Conservation (phyloP, 2,113 vertebrate genomes). For the Benitochromis conjunctus region DNA sequence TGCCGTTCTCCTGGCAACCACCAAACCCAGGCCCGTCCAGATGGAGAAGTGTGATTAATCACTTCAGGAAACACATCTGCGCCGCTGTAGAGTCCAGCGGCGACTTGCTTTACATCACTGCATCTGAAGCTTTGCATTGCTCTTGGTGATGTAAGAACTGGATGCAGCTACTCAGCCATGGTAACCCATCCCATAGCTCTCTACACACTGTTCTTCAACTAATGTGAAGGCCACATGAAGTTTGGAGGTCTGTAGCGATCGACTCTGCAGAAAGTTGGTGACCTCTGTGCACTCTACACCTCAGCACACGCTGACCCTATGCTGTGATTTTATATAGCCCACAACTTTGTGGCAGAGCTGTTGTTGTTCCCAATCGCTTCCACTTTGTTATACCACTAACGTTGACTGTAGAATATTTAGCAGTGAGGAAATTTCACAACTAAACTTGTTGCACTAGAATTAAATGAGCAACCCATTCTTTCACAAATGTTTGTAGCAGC, state of each 20-base stretch:
- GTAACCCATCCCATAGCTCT: not conserved
- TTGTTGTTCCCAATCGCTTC: not conserved
- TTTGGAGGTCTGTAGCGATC: not conserved
- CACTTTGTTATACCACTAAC: not conserved
- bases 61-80: not conserved
- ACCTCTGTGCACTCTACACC: not conserved
- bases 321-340: not conserved
- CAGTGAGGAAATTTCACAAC: not conserved
- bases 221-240: not conserved
- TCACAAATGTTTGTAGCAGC: not conserved
- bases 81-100: not conserved
- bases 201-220: not conserved
- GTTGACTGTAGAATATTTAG: not conserved
- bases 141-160: not conserved
- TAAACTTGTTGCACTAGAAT: not conserved
- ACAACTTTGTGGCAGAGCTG: fast-evolving
- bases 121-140: not conserved
- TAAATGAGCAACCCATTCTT: not conserved
- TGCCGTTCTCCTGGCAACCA: not conserved
- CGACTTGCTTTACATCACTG: not conserved
- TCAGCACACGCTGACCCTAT: not conserved
- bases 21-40: not conserved
- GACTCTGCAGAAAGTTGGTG: not conserved
- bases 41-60: not conserved
- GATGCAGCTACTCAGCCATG: not conserved